phyloP scores from a whole-genome alignment of 2,113 vertebrate species.

The Melierax canorus region DNA sequence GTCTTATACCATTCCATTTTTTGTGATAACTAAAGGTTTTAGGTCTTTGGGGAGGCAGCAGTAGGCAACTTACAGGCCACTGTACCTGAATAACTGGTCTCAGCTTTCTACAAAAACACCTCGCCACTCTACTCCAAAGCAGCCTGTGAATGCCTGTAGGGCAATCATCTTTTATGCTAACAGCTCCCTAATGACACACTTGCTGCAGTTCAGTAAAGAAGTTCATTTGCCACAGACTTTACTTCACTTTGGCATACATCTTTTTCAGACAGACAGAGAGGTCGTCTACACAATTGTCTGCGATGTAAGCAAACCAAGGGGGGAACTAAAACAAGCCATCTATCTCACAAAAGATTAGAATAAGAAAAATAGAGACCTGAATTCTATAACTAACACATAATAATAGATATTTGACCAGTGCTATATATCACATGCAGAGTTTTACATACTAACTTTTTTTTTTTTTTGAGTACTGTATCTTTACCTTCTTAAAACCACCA shows the following conservation, averaged over 20 bases:
- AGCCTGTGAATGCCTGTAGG: background rate
- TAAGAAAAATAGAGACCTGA: background rate
- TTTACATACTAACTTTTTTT: background rate
- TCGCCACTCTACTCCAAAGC: background rate
- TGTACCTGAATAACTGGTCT: constrained; percentile 10
- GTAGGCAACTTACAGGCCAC: background rate
- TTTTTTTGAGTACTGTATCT: background rate
- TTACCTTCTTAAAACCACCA: background rate
- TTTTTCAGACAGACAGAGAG: background rate
- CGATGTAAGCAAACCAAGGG: background rate
- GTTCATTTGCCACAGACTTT: background rate
- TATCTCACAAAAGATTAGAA: background rate
- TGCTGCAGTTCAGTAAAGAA: background rate
- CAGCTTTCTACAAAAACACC: background rate
- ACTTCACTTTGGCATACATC: background rate
- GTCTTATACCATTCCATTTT: background rate
- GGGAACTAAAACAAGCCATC: background rate
- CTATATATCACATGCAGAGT: background rate
- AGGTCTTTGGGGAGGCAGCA: background rate
- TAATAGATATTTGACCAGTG: background rate
- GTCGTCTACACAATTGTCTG: background rate
- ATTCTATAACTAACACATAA: background rate
- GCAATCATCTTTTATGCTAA: background rate
- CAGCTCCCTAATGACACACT: constrained; percentile 15
- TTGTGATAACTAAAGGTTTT: background rate